phyloP scores from a whole-genome alignment of 2,797 vertebrate species.

The Myotis findleyi region DNA sequence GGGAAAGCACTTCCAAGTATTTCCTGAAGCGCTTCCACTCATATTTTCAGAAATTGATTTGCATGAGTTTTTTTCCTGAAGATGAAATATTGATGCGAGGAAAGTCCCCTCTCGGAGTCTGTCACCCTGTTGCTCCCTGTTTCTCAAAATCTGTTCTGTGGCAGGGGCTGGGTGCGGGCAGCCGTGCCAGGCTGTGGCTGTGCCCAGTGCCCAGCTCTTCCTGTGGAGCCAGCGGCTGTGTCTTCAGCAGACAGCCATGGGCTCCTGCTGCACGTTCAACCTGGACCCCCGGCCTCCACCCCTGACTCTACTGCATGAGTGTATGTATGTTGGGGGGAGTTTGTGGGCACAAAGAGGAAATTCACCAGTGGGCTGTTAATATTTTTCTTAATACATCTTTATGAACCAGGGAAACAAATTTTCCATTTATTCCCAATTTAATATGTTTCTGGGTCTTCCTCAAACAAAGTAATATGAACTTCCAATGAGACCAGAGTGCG shows the following conservation, averaged over 20 bases:
- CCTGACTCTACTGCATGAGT: not conserved
- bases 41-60: not conserved
- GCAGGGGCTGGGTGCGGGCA: too few relatives aligned
- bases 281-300: not conserved
- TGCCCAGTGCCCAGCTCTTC: not conserved
- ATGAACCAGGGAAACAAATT: not conserved
- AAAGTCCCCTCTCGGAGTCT: not conserved
- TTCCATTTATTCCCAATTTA: constrained; percentile 41
- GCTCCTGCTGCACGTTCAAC: not conserved
- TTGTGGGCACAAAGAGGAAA: not conserved
- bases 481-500: not conserved
- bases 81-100: not conserved
- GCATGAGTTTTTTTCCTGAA: not conserved
- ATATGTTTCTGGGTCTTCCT: not conserved
- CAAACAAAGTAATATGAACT: not conserved
- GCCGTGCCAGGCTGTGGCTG: not conserved
- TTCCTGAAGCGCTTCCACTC: not conserved
- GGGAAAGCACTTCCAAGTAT: not conserved
- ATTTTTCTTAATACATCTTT: not conserved
- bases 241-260: not conserved
- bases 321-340: not conserved
- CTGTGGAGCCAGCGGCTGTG: not conserved
- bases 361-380: not conserved
- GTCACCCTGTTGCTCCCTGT: not conserved
- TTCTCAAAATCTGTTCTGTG: not conserved